Evolutionary conservation across 2,888 invertebrate genomes (phyloP), one percentile per base, ranked within the genome.

Genomic region (Nemapogon koenigi): DNA sequence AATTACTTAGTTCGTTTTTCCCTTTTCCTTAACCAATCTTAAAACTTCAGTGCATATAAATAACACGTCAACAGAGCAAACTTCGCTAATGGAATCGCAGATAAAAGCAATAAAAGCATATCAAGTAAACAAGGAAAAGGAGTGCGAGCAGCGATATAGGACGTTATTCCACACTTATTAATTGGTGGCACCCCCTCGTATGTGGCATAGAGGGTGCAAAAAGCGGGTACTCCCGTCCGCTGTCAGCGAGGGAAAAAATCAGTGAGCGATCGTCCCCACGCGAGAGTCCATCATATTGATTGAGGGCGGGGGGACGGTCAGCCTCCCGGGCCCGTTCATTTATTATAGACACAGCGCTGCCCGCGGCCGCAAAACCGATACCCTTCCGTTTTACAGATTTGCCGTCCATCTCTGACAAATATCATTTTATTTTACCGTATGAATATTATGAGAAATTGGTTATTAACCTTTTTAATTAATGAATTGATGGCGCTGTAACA

Each of bases 221-320:
- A 33, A 75, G 73, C 72, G 59, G 60, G 70, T 71, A 70, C 75
- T 72, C 71, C 72, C 67, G 67, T 67, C 65, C 70, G 75, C 75
- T 75, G 75, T 75, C 73, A 70, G 75, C 73, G 39, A 33, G 33
- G 75, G 78, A 73, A 78, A 78, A 78, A 78, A 78, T 78, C 76
- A 75, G 78, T 78, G 78, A 78, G 75, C 78, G 78, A 78, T 76
- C 75, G 78, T 72, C 79, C 79, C 78, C 78, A 76, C 76, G 76
- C 73, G 72, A 54, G 71, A 79, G 78, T 80, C 79, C 79, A 79
- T 80, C 80, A 80, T 80, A 80, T 80, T 80, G 80, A 80, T 80
- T 80, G 80, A 79, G 79, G 80, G 79, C 72, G 76, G 78, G 71
- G 69, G 73, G 64, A 66, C 75, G 79, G 76, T 75, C 78, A 76